Evolutionary conservation across 2,113 vertebrate species (phyloP), one percentile per base, ranked within the genome.

Genomic region (Paraplagusia blochii): DNA sequence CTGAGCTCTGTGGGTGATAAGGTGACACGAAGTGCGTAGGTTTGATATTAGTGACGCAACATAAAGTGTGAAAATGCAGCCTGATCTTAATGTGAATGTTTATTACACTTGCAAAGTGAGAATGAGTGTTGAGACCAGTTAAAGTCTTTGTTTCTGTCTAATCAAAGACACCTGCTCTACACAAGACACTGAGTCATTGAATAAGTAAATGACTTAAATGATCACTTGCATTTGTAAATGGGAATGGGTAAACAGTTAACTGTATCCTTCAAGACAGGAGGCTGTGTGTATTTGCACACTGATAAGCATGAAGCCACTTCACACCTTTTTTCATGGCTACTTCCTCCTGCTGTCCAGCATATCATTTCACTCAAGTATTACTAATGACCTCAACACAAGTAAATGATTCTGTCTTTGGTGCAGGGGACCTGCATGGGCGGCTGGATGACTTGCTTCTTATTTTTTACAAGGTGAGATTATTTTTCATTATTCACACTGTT

Each of bases 341-440:
- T 53, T 74, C 74, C 52, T 59, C 47, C 34, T 35, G 44, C 60
- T 18, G 13, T 77, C 43, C 9, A 16, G 47, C 68, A 81, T 77
- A 63, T 81, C 62, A 80, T 87, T 82, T 74, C 58, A 52, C 56
- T 76, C 58, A 63, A 83, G 70, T 63, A 77, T n/a, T 50, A 46
- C 81, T 81, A 68, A 40, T 40, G 13, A 62, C 58, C 70, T 29
- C 9, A 34, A 62, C 74, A 36, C 35, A 57, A 68, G n/a, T 11
- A 11, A 29, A 16, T 36, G 7, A 49, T 52, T 53, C 63, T 43
- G 13, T 4, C 39, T 58, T 85, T 11, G 17, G 7, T 34, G 1
- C 81, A 99, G 97, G 97, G 75, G 97, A 99, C 88, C 88, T 99
- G 18, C 97, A 99, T 72, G 95, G 96, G 22, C 92, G 93, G 34